These are phyloP conservation scores for Nephrocerus scutellatus DNA, from an alignment of 2,888 invertebrate genomes.

Conservation along the genomic window DNA sequence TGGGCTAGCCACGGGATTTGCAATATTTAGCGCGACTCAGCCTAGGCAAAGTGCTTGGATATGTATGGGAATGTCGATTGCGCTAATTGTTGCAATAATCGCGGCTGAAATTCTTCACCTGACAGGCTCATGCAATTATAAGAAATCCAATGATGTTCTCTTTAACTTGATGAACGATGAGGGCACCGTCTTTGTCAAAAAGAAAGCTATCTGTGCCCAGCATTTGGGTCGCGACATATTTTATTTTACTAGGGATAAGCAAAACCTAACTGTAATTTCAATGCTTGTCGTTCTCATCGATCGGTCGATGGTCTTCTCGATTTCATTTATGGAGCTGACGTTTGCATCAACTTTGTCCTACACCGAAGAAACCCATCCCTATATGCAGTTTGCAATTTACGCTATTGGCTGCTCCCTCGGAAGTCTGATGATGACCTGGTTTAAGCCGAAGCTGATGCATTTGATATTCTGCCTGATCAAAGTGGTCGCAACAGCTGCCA, in stretches of 20 bases:
- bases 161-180: slow-evolving; percentile 38
- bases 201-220: slow-evolving; percentile 28
- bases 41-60: slow-evolving; percentile 30
- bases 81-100: slow-evolving; percentile 25
- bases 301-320: slow-evolving; percentile 28
- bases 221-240: slow-evolving; percentile 34
- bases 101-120: slow-evolving; percentile 36
- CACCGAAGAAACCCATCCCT: slow-evolving; percentile 21
- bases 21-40: slow-evolving; percentile 34
- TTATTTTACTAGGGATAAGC: slow-evolving; percentile 26
- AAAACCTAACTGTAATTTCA: slow-evolving; percentile 29
- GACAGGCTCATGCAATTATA: slow-evolving; percentile 30
- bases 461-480: slow-evolving; percentile 37
- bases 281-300: slow-evolving; percentile 25
- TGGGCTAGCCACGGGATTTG: slow-evolving; percentile 31
- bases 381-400: slow-evolving; percentile 29
- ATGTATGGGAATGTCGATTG: slow-evolving; percentile 26
- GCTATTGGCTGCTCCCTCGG: slow-evolving; percentile 29
- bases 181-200: slow-evolving; percentile 29
- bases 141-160: slow-evolving; percentile 34
- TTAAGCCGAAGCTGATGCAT: slow-evolving; percentile 34
- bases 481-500: slow-evolving; percentile 31
- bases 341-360: slow-evolving; percentile 32
- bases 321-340: slow-evolving; percentile 29
- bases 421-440: slow-evolving; percentile 29